These are phyloP conservation scores for Lordiphosa stackelbergi DNA, from an alignment of 1,140 invertebrate species.

Conservation along the genomic window DNA sequence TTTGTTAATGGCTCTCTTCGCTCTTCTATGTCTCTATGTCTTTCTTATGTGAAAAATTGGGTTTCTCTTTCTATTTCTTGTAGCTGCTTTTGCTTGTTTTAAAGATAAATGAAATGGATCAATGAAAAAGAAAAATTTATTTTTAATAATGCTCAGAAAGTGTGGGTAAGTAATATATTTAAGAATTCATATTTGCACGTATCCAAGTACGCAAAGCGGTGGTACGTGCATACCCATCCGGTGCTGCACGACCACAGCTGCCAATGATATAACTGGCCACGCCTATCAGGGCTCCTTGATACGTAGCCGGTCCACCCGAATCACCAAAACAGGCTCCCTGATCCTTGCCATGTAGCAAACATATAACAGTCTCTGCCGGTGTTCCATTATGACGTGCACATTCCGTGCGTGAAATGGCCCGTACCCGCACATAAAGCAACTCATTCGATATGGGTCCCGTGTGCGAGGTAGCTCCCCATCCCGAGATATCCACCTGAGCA, in stretches of 20 bases:
- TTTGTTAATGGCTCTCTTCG: too few species aligned
- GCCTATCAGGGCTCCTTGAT: constrained; percentile 45
- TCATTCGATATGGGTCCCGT: constrained; percentile 43
- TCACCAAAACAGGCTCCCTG: constrained; percentile 69
- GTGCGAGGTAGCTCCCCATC: constrained; percentile 77
- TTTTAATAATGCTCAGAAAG: too few species aligned
- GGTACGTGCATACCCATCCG: constrained; percentile 80
- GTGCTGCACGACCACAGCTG: constrained; percentile 57
- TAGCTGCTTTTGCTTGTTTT: too few species aligned
- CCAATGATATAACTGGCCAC: constrained; percentile 57
- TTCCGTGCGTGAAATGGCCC: constrained; percentile 13
- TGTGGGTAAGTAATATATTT: too few species aligned
- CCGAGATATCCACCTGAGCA: constrained; percentile 66
- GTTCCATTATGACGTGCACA: constrained; percentile 31
- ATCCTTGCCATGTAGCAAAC: constrained; percentile 48
- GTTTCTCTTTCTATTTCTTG: too few species aligned
- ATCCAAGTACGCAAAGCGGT: constrained; percentile 46
- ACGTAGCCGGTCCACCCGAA: constrained; percentile 69
- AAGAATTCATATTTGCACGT: not conserved
- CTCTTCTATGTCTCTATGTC: too few species aligned
- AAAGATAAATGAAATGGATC: too few species aligned
- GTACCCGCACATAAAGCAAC: constrained; percentile 40
- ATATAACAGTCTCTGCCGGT: constrained; percentile 47
- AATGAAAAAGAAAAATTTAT: constrained; percentile 20
- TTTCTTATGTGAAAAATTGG: too few species aligned